These are phyloP conservation scores for Varanus salvator DNA, from an alignment of 2,113 vertebrate genomes.

Conservation along the genomic window DNA sequence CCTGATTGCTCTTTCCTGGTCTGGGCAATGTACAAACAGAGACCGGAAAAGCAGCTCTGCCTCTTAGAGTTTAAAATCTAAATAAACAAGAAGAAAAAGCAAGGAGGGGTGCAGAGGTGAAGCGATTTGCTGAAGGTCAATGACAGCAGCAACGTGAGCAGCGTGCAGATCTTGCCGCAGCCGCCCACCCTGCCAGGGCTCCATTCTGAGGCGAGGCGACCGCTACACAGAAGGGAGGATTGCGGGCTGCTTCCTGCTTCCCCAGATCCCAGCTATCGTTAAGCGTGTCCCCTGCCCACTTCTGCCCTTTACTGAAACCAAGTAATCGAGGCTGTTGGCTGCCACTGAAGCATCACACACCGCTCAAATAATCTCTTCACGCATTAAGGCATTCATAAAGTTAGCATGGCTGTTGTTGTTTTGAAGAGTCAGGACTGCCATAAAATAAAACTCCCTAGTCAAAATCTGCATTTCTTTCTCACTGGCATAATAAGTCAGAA, in stretches of 20 bases:
- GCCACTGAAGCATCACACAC: slow-evolving; percentile 30
- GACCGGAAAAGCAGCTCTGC: background rate
- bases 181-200: no score
- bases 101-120: background rate
- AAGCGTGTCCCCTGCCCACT: slow-evolving; percentile 11
- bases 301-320: slow-evolving; percentile 25
- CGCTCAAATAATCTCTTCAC: slow-evolving; percentile 36
- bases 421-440: slow-evolving; percentile 52
- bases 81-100: slow-evolving; percentile 12
- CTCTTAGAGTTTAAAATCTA: slow-evolving; percentile 15
- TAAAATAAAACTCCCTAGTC: slow-evolving; percentile 60
- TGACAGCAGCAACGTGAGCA: background rate
- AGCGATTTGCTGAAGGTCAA: slow-evolving; percentile 27
- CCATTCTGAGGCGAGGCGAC: no score
- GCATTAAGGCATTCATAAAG: slow-evolving; percentile 46
- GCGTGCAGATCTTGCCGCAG: background rate
- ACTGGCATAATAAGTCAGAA: slow-evolving; percentile 75
- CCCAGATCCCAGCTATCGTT: background rate
- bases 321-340: slow-evolving; percentile 23
- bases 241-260: background rate
- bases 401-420: slow-evolving; percentile 29
- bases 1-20: background rate
- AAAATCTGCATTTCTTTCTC: slow-evolving; percentile 72
- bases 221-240: background rate
- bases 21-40: background rate